phyloP scores from a whole-genome alignment of 2,113 vertebrate species.

The Orientallactaga bullata region DNA sequence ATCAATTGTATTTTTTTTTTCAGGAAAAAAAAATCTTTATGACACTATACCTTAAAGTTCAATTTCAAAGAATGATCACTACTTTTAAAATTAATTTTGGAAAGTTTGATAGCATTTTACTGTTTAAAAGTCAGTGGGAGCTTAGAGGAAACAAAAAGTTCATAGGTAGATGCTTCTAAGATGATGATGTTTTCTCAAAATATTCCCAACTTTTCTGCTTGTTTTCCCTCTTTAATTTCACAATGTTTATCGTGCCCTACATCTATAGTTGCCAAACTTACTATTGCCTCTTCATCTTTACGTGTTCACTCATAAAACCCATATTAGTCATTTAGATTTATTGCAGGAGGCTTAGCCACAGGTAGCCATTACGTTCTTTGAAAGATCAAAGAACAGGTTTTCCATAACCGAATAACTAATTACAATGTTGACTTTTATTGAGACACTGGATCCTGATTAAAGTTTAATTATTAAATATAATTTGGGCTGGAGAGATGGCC shows the following conservation, averaged over 20 bases:
- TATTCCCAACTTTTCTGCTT: not conserved
- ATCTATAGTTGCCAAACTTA: not conserved
- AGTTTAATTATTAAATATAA: not conserved
- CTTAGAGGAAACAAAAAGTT: not conserved
- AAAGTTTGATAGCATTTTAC: not conserved
- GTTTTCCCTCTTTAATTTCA: not conserved
- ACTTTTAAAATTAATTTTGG: conserved; percentile 47
- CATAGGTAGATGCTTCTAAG: not conserved
- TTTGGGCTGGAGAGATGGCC: too few species aligned
- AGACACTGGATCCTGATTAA: not conserved
- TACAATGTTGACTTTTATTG: not conserved
- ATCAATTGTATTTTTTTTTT: too few species aligned
- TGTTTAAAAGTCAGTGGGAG: not conserved
- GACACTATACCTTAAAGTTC: not conserved
- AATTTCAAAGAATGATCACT: conserved; percentile 2
- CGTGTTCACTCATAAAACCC: not conserved
- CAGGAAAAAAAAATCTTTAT: conserved; percentile 6
- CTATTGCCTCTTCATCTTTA: not conserved
- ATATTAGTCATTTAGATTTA: conserved; percentile 13
- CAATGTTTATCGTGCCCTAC: not conserved
- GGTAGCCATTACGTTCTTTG: not conserved
- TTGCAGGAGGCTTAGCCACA: not conserved
- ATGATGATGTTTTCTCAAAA: not conserved
- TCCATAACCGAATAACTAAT: conserved; percentile 1
- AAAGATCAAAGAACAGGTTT: not conserved